Conservation (phyloP, 2,888 invertebrate species). For the Epistrophella euchroma region DNA sequence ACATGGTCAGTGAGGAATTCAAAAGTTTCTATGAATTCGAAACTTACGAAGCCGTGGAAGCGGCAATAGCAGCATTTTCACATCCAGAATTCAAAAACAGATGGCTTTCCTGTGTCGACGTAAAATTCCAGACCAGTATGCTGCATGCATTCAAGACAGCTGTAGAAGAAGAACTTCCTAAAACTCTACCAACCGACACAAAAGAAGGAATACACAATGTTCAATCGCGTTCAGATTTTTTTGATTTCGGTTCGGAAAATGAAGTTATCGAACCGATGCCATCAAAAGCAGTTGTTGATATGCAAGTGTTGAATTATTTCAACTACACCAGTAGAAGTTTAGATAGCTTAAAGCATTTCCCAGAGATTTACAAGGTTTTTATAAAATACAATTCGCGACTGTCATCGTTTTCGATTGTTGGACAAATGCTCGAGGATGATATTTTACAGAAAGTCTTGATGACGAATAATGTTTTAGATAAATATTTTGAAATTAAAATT, state of each 20-base stretch:
- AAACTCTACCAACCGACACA: background rate
- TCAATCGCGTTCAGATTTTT: conserved; percentile 21
- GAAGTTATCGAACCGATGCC: conserved; percentile 19
- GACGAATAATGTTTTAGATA: background rate
- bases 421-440: conserved; percentile 12
- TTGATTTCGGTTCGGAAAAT: conserved; percentile 42
- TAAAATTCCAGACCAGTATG: conserved; percentile 8
- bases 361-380: conserved; percentile 49
- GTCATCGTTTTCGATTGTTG: conserved; percentile 33
- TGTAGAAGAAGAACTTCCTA: background rate
- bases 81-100: conserved; percentile 55
- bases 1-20: conserved; percentile 24
- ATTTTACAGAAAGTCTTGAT: conserved; percentile 10
- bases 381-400: conserved; percentile 45
- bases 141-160: conserved; percentile 17
- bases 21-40: conserved; percentile 30
- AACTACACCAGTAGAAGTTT: conserved; percentile 25
- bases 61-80: conserved; percentile 47
- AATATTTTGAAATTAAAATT: conserved; percentile 30
- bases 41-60: background rate
- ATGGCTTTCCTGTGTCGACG: conserved; percentile 43
- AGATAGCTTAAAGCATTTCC: conserved; percentile 20
- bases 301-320: conserved; percentile 38
- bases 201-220: background rate
- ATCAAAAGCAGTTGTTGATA: conserved; percentile 7